Conservation (phyloP, 2,113 vertebrate genomes). For the Rhinopomastus cyanomelas region DNA sequence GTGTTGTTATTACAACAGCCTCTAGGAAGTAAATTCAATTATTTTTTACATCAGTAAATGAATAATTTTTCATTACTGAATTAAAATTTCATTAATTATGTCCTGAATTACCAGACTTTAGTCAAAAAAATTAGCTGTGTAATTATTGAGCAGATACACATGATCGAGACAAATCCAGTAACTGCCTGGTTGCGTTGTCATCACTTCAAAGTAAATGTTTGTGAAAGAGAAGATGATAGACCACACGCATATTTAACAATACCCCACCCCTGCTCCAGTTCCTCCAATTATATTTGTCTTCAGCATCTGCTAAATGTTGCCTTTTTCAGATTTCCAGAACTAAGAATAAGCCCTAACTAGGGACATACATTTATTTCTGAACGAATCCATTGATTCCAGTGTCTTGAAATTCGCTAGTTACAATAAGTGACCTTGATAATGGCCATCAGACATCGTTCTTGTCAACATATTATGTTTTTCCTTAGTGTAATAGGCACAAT, state of each 20-base stretch:
- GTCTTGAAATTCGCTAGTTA: background rate
- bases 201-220: background rate
- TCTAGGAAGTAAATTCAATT: background rate
- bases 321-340: background rate
- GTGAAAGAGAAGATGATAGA: background rate
- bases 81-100: background rate
- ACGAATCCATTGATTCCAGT: background rate
- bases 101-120: background rate
- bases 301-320: background rate
- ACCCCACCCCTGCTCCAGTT: conserved; percentile 12
- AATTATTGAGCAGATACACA: background rate
- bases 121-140: background rate
- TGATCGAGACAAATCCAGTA: background rate
- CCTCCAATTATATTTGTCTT: conserved; percentile 12
- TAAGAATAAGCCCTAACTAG: background rate
- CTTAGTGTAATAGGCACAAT: background rate
- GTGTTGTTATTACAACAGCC: background rate
- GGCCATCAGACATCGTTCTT: background rate
- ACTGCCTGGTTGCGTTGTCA: background rate
- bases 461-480: background rate
- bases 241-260: background rate
- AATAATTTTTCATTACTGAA: background rate
- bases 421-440: conserved; percentile 7
- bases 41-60: background rate
- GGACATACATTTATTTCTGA: background rate